Base-by-base conservation (phyloP, 2,797 vertebrate species). In the Orestias chungarensis region DNA sequence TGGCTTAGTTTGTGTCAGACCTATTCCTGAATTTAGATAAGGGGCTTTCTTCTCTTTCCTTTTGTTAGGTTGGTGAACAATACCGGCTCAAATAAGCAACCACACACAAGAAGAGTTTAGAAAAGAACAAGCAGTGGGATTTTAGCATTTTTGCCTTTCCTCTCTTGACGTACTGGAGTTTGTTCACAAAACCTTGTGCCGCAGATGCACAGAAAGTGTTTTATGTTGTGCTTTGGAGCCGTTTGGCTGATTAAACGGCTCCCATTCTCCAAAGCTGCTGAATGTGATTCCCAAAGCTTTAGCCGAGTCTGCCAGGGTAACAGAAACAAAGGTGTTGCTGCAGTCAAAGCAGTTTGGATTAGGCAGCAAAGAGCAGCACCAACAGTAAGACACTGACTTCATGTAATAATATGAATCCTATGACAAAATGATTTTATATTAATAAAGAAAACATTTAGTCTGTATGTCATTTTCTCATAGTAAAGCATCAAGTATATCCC, bases 11-110 rank as follows among this genome's bases (percentile, higher is more conserved):
- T 82, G 46, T 69, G 54, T 76, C 73, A 73, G 49, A 85, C 68
- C 79, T 78, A 64, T 73, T 76, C 68, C 74, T 81, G 75, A 88
- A 91, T 91, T 83, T 78, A 46, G 73, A 88, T 89, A 62, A 90
- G 83, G 55, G 64, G 71, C 70, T 79, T 31, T 81, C 82, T 82
- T 59, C 64, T 35, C 81, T 64, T n/a, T n/a, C n/a, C n/a, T n/a
- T n/a, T n/a, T n/a, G 40, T 40, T 46, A 54, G 42, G 64, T 72
- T 74, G 46, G 61, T 77, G 65, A 81, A 87, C 81, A 83, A 68
- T 31, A 18, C 68, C 76, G 15, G 59, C 73, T 79, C 68, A n/a
- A 72, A 66, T 76, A 49, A 20, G 23, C 75, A 38, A 0, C 6
- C 55, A 35, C 46, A 20, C 25, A 81, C 54, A 72, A 25, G 5